These are phyloP conservation scores for Caenorhabditis macrosperma DNA, from an alignment of 2,888 invertebrate species.

Conservation along the genomic window DNA sequence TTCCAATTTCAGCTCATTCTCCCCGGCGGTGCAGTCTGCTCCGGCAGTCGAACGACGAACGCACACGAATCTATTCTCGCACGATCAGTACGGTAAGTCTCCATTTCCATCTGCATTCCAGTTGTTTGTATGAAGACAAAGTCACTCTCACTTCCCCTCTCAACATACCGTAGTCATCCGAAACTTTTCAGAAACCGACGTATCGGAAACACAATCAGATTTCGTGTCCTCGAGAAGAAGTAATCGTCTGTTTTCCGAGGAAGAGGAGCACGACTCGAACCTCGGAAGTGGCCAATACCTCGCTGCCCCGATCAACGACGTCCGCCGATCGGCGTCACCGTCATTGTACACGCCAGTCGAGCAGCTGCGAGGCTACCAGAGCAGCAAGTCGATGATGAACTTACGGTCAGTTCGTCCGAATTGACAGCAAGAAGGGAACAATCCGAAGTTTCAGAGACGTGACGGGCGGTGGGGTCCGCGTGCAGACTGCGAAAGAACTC, in stretches of 20 bases:
- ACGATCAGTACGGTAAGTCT: constrained; percentile 56
- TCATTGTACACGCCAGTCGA: constrained; percentile 31
- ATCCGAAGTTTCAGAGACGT: constrained; percentile 42
- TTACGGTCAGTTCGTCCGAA: constrained; percentile 47
- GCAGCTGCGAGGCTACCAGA: constrained; percentile 41
- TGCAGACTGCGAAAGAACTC: constrained; percentile 60
- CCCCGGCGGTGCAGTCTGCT: constrained; percentile 62
- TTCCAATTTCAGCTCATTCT: constrained; percentile 57
- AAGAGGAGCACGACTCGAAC: constrained; percentile 45
- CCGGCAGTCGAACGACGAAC: constrained; percentile 64
- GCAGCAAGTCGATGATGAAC: constrained; percentile 67
- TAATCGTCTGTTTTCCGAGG: constrained; percentile 50
- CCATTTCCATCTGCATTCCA: not conserved
- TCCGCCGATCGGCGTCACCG: constrained; percentile 57
- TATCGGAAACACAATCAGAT: constrained; percentile 66
- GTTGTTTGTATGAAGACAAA: too few relatives aligned
- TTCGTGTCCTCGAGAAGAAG: constrained; percentile 63
- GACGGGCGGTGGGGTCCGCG: constrained; percentile 52
- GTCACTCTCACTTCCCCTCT: too few relatives aligned
- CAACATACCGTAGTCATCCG: too few relatives aligned
- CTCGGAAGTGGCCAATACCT: constrained; percentile 34
- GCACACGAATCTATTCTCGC: constrained; percentile 61
- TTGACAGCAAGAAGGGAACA: not conserved
- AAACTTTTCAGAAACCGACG: constrained; percentile 55
- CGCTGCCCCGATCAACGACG: constrained; percentile 33